Percentiles rank a stretch among this genome's conserved stretches.
These are phyloP conservation scores for Chironomus tepperi DNA, from an alignment of 1,140 invertebrate species.

Conservation along the genomic window DNA sequence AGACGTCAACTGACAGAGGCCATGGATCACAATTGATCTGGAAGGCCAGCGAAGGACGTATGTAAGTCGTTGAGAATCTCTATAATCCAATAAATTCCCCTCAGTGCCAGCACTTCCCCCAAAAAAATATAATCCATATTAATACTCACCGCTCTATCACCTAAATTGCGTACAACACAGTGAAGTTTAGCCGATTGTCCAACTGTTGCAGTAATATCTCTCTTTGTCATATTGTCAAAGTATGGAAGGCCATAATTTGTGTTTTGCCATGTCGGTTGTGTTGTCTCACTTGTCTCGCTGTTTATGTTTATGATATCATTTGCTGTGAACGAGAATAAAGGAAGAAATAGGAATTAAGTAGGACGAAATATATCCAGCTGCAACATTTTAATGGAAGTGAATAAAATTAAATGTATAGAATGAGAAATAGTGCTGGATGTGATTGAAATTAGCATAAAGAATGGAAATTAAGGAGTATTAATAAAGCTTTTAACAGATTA, in stretches of 20 bases:
- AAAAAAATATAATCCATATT: neutral
- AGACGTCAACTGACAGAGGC: too few species aligned
- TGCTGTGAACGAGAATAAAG: neutral
- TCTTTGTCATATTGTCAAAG: slow-evolving; percentile 78
- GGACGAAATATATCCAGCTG: too few species aligned
- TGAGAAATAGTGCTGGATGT: too few species aligned
- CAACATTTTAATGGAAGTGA: too few species aligned
- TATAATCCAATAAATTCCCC: too few species aligned
- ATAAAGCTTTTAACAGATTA: slow-evolving; percentile 14
- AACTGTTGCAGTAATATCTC: slow-evolving; percentile 74
- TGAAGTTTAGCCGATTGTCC: slow-evolving; percentile 79
- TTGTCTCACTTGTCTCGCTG: neutral
- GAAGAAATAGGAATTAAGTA: neutral
- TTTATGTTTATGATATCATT: neutral
- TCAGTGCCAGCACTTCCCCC: too few species aligned
- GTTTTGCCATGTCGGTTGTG: slow-evolving; percentile 31
- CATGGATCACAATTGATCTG: too few species aligned
- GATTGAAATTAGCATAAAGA: neutral
- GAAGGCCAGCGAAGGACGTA: too few species aligned
- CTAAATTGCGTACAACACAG: slow-evolving; percentile 74
- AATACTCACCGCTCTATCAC: slow-evolving; percentile 73
- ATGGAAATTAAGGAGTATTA: slow-evolving; percentile 1
- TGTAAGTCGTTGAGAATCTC: too few species aligned
- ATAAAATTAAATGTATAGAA: too few species aligned
- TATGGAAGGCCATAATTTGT: slow-evolving; percentile 71